Conservation (phyloP, 1,140 invertebrate species). For the Macrostomum lignano region DNA sequence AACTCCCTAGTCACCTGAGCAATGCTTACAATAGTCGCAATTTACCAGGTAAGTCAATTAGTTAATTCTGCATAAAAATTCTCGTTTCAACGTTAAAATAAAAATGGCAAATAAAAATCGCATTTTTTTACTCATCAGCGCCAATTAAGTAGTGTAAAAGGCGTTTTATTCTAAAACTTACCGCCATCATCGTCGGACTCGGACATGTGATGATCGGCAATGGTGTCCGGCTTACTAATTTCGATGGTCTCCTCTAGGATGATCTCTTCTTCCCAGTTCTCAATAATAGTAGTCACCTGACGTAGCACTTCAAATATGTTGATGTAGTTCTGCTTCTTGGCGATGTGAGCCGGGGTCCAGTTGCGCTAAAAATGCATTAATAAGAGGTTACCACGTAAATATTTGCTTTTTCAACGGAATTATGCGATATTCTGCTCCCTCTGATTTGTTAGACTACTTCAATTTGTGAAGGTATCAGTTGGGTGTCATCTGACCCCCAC, state of each 20-base stretch:
- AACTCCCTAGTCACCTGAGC: too few species aligned
- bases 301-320: constrained; percentile 5
- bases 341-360: constrained; percentile 5
- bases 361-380: constrained; percentile 1
- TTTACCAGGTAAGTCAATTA: too few species aligned
- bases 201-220: constrained; percentile 4
- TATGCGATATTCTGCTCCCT: not conserved
- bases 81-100: too few species aligned
- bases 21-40: too few species aligned
- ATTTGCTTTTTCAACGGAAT: not conserved
- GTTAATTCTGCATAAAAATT: too few species aligned
- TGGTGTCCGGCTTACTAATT: constrained; percentile 3
- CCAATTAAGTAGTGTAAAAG: too few species aligned
- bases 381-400: not conserved
- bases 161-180: constrained; percentile 1
- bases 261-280: constrained; percentile 4
- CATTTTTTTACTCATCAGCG: too few species aligned
- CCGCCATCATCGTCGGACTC: constrained; percentile 4
- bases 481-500: too few species aligned
- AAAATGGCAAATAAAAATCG: too few species aligned
- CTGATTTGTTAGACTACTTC: not conserved
- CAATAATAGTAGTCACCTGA: constrained; percentile 3
- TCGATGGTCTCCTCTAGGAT: too few species aligned
- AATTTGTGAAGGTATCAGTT: too few species aligned
- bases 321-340: constrained; percentile 3